phyloP scores from a whole-genome alignment of 2,797 vertebrate genomes.

The Tolypeutes matacus region DNA sequence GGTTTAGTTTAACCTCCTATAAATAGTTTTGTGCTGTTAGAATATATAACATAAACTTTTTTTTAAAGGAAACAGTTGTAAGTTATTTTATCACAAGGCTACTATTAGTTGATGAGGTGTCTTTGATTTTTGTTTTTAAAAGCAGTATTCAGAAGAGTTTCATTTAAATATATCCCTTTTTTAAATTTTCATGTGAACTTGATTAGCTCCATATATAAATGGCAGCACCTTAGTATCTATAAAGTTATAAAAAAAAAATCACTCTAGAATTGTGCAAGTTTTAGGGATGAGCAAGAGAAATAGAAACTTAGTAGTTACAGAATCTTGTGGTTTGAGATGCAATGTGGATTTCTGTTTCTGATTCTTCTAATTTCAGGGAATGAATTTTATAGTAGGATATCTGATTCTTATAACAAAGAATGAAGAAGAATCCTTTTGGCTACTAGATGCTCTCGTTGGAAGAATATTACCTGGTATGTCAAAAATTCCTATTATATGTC shows the following conservation, averaged over 20 bases:
- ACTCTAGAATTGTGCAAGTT: background rate
- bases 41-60: background rate
- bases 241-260: background rate
- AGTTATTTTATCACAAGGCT: background rate
- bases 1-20: too few species aligned
- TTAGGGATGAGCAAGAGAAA: background rate
- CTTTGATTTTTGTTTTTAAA: background rate
- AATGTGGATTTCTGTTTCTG: background rate
- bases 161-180: background rate
- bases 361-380: constrained; percentile 91
- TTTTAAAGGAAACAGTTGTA: background rate
- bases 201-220: too few species aligned
- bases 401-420: constrained; percentile 96
- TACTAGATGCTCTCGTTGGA: constrained; percentile 95
- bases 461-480: constrained; percentile 94
- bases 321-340: background rate
- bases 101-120: background rate
- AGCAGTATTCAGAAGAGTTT: background rate
- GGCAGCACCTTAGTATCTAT: too few species aligned
- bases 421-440: constrained; percentile 97
- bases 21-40: background rate
- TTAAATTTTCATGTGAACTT: background rate
- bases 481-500: background rate
- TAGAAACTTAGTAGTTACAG: too few species aligned
- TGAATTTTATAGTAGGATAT: constrained; percentile 98